These are phyloP conservation scores for Tachyglossus aculeatus DNA, from an alignment of 2,797 vertebrate species.

Conservation along the genomic window DNA sequence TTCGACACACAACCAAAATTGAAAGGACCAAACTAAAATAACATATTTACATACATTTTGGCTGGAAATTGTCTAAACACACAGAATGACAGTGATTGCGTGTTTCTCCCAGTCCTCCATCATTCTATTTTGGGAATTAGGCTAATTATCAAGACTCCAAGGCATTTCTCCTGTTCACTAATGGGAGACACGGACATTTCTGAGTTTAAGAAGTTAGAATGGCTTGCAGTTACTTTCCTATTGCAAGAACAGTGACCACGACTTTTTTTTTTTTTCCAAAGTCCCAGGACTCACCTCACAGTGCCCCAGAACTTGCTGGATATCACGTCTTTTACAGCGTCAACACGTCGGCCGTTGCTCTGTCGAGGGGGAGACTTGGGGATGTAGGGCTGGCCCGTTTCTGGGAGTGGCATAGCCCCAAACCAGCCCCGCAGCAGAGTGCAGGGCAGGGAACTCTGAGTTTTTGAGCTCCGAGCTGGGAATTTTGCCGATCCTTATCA, in stretches of 20 bases:
- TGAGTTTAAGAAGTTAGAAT: neutral
- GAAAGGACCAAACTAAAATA: constrained; percentile 7
- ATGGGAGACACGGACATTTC: rapidly evolving
- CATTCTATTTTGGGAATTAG: rapidly evolving
- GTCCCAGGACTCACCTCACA: neutral
- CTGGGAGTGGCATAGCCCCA: no score
- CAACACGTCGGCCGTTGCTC: no score
- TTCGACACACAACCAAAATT: neutral
- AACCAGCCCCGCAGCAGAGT: no score
- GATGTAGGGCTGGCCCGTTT: no score
- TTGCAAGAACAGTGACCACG: no score
- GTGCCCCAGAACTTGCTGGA: no score
- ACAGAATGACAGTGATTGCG: neutral
- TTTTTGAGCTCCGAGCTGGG: no score
- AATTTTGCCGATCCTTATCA: no score
- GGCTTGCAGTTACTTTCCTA: neutral
- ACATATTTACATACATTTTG: neutral
- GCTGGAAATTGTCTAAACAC: neutral
- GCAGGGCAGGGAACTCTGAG: no score
- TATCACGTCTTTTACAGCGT: no score
- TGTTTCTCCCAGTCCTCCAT: rapidly evolving
- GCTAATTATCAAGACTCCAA: rapidly evolving
- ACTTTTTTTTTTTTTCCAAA: no score
- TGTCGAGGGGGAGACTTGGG: no score
- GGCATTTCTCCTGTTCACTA: neutral